phyloP scores from a whole-genome alignment of 2,113 vertebrate species.

The Cercocebus atys region DNA sequence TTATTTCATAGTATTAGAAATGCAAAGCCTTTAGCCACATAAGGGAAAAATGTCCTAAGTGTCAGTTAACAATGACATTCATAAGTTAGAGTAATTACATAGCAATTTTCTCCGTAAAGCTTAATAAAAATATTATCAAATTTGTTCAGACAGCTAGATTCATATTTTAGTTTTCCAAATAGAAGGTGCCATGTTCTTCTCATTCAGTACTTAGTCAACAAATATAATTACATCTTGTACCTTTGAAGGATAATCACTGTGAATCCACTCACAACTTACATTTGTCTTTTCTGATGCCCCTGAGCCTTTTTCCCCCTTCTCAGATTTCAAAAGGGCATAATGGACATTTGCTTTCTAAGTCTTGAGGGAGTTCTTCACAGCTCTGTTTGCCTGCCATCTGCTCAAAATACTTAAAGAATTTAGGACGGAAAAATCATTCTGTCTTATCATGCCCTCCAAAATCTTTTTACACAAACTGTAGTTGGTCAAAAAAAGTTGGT shows the following conservation, averaged over 20 bases:
- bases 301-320: neutral
- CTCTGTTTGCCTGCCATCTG: neutral
- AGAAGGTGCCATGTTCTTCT: neutral
- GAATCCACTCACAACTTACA: neutral
- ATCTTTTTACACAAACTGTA: neutral
- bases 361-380: neutral
- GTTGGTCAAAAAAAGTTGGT: neutral
- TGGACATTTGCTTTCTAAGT: slow-evolving; percentile 19
- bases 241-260: neutral
- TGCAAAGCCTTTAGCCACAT: neutral
- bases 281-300: neutral
- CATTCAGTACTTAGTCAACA: neutral
- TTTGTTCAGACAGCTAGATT: neutral
- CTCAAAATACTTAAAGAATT: slow-evolving; percentile 30
- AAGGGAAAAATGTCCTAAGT: neutral
- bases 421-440: neutral
- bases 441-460: neutral
- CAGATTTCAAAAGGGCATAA: neutral
- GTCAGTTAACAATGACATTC: neutral
- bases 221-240: neutral
- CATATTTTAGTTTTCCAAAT: neutral
- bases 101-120: neutral
- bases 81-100: neutral
- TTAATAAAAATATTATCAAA: neutral
- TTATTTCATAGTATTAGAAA: neutral